Evolutionary conservation across 1,140 invertebrate species (phyloP).

Genomic region (Macrosteles quadrilineatus): DNA sequence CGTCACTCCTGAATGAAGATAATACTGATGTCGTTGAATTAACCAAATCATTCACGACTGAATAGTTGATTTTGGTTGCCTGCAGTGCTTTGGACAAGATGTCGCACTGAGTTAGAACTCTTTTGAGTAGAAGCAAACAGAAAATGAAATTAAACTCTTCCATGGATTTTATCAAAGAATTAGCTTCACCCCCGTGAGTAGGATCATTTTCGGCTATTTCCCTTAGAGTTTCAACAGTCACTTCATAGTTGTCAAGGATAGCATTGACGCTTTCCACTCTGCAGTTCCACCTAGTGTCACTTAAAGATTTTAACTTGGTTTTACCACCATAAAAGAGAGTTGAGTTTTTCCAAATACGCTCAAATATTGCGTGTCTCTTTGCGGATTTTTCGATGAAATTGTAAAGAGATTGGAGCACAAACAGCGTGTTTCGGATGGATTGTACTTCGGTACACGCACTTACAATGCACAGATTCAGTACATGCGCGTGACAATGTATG

Average conservation of each 20-base stretch:
- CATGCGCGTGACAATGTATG: conserved; percentile 32
- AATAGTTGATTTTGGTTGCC: conserved; percentile 15
- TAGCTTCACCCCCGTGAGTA: conserved; percentile 19
- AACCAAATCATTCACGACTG: neutral
- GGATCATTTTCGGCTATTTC: conserved; percentile 14
- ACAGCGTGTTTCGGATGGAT: neutral
- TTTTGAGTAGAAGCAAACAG: conserved; percentile 9
- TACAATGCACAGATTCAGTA: conserved; percentile 24
- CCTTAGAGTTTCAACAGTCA: conserved; percentile 2
- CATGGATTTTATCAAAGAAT: conserved; percentile 7
- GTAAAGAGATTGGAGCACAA: neutral
- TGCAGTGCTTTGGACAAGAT: conserved; percentile 21
- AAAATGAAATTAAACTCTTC: conserved; percentile 26
- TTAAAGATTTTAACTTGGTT: conserved; percentile 21
- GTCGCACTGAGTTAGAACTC: conserved; percentile 21
- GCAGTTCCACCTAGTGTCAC: conserved; percentile 22
- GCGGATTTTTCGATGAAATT: neutral
- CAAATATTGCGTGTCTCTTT: conserved; percentile 18
- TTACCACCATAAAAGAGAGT: neutral
- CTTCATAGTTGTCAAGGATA: neutral
- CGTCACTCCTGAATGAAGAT: neutral
- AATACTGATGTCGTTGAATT: conserved; percentile 5
- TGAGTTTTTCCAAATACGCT: conserved; percentile 16
- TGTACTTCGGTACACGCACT: neutral
- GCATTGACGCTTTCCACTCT: conserved; percentile 20